Evolutionary conservation across 2,113 vertebrate genomes (phyloP), one percentile per base, ranked within the genome.

Genomic region (Trichechus manatus): DNA sequence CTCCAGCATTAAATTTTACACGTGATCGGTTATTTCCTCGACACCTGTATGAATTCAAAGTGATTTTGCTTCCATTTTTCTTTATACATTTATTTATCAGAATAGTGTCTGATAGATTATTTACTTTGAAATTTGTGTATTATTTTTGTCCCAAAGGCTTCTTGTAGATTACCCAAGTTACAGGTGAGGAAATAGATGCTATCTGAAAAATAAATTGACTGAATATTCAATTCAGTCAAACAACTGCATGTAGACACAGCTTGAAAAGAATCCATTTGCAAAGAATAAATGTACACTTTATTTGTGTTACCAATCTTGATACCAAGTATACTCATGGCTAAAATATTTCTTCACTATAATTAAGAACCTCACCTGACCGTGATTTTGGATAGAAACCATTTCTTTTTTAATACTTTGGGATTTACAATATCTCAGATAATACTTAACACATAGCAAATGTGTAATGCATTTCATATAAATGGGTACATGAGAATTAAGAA

Each of bases 151-250:
- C 39, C 74, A 81, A 90, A 94, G 94, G 6, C 1, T 70, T 15
- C 25, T 92, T 92, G 27, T 70, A 95, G 75, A 92, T 87, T 96
- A 92, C 77, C 78, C n/a, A 95, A 87, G 81, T 78, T 47, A 87
- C 33, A 87, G 59, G 50, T 77, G 10, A 90, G n/a, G 25, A 92
- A 92, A 91, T 94, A 70, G 42, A 93, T 84, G 17, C 47, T 31
- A 84, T 90, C 83, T 92, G 64, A 89, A 95, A 95, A 93, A 90
- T 77, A 96, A 94, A 70, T 95, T 89, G 50, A 89, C 36, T 79
- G 29, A 89, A 64, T 56, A 68, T 79, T 87, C 88, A 92, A 53
- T 93, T 94, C 36, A 78, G 36, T 72, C 56, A 90, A 93, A 93
- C 53, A 95, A 87, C 17, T 79, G 9, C 15, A 56, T 29, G 7